Percentiles rank a stretch among this genome's conserved stretches.
Evolutionary conservation across 1,140 invertebrate genomes (phyloP).

Genomic region (Drosophila kepulauana): DNA sequence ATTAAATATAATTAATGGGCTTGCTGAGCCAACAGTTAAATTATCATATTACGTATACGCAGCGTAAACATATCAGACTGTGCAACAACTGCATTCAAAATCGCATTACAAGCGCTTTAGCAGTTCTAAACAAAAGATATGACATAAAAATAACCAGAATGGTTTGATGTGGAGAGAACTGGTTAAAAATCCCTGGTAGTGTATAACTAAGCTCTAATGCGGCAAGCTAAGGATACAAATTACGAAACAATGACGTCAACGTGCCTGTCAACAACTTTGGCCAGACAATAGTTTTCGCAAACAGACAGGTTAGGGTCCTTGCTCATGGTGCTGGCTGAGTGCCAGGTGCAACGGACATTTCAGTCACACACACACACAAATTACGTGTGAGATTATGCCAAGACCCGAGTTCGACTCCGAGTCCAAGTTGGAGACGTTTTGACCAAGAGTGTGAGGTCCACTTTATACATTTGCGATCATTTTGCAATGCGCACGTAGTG

Average conservation of each 20-base stretch:
- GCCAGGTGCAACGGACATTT: slow-evolving; percentile 80
- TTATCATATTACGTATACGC: slow-evolving; percentile 44
- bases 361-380: slow-evolving; percentile 78
- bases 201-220: slow-evolving; percentile 77
- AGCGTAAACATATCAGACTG: slow-evolving; percentile 9
- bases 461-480: slow-evolving; percentile 32
- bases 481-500: slow-evolving; percentile 34
- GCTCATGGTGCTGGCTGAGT: slow-evolving; percentile 10
- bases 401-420: slow-evolving; percentile 37
- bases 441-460: not conserved
- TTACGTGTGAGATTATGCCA: slow-evolving; percentile 75
- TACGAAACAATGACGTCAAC: slow-evolving; percentile 82
- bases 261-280: slow-evolving; percentile 81
- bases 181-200: slow-evolving; percentile 34
- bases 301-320: slow-evolving; percentile 30
- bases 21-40: slow-evolving; percentile 15
- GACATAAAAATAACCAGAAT: slow-evolving; percentile 7
- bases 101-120: slow-evolving; percentile 49
- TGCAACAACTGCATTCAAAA: slow-evolving; percentile 30
- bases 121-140: slow-evolving; percentile 30
- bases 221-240: slow-evolving; percentile 80
- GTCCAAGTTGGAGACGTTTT: not conserved
- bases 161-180: not conserved
- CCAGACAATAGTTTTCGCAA: slow-evolving; percentile 76
- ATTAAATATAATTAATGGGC: slow-evolving; percentile 26